Evolutionary conservation across 1,140 invertebrate species (phyloP).

Genomic region (Heliconius melpomene): DNA sequence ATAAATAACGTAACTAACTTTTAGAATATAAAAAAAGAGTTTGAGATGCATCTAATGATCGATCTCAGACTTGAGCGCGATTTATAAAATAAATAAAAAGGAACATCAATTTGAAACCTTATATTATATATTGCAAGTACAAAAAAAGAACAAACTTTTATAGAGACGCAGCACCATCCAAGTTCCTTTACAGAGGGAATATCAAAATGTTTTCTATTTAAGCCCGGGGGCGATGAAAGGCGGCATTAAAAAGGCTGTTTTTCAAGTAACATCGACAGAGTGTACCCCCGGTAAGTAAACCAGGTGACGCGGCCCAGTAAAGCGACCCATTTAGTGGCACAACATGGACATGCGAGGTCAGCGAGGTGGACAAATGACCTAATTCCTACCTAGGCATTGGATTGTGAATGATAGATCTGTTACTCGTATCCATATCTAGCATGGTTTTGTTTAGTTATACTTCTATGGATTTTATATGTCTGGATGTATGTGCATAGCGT

Average conservation of each 20-base stretch:
- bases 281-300: constrained; percentile 30
- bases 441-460: background rate
- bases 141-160: background rate
- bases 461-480: background rate
- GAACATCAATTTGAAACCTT: background rate
- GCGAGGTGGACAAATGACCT: constrained; percentile 26
- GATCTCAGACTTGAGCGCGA: no score
- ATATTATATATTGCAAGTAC: background rate
- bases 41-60: no score
- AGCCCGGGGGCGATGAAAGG: constrained; percentile 14
- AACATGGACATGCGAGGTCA: constrained; percentile 28
- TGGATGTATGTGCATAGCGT: background rate
- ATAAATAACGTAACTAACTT: no score
- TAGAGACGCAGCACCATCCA: background rate
- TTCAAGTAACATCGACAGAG: constrained; percentile 26
- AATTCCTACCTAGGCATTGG: constrained; percentile 17
- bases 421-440: background rate
- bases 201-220: constrained; percentile 24
- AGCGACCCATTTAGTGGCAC: constrained; percentile 35
- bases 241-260: constrained; percentile 28
- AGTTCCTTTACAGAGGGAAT: constrained; percentile 18
- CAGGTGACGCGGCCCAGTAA: constrained; percentile 37
- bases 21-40: no score
- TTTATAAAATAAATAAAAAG: no score
- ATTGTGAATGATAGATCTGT: background rate